These are phyloP conservation scores for Intellagama lesueurii DNA, from an alignment of 2,797 vertebrate genomes.

Conservation along the genomic window DNA sequence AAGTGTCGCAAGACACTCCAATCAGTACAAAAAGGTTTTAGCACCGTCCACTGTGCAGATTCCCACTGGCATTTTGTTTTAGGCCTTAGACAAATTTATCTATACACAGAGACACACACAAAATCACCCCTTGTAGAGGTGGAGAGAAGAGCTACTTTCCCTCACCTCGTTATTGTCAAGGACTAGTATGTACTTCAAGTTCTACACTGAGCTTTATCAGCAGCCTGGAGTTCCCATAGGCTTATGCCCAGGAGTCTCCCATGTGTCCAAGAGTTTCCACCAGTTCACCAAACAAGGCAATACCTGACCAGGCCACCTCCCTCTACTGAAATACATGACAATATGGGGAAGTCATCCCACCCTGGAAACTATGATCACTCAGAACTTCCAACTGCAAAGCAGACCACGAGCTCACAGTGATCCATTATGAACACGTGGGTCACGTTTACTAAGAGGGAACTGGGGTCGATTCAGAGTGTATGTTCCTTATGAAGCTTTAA, in stretches of 20 bases:
- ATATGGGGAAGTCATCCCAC: neutral
- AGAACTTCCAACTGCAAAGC: neutral
- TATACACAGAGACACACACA: neutral
- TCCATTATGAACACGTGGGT: neutral
- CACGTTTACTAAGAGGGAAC: neutral
- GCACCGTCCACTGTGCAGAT: neutral
- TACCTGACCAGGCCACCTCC: neutral
- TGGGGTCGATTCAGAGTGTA: neutral
- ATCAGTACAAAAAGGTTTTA: slow-evolving; percentile 12
- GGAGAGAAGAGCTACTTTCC: neutral
- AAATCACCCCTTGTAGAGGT: neutral
- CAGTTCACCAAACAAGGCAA: neutral
- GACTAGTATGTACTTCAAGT: neutral
- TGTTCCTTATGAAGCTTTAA: neutral
- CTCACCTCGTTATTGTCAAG: neutral
- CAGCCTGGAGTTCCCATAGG: no score
- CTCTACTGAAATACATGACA: no score
- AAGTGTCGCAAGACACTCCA: slow-evolving; percentile 25
- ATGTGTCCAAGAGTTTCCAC: no score
- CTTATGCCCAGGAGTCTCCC: no score
- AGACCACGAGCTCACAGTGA: neutral
- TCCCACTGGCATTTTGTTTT: slow-evolving; percentile 18
- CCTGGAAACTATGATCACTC: neutral
- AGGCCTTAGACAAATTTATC: slow-evolving; percentile 1
- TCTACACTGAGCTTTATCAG: neutral